These are phyloP conservation scores for Actenoides hombroni DNA, from an alignment of 2,113 vertebrate species.

Conservation along the genomic window DNA sequence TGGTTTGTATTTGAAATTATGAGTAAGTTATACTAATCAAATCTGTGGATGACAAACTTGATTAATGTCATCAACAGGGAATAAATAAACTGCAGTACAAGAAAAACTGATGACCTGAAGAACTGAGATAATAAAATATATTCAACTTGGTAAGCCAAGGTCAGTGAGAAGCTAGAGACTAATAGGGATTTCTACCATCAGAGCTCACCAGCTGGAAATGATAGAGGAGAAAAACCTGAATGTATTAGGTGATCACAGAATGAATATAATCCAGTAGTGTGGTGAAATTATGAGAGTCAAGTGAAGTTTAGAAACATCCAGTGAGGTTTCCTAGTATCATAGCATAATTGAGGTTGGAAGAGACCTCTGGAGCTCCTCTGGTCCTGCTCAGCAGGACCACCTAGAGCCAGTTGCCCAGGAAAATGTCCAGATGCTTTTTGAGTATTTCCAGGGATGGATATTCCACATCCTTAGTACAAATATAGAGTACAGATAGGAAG, in stretches of 20 bases:
- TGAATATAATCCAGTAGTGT: background rate
- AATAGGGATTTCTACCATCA: background rate
- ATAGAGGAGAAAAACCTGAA: background rate
- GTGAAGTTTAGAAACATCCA: background rate
- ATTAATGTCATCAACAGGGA: background rate
- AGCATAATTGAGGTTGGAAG: background rate
- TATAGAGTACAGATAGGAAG: background rate
- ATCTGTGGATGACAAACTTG: background rate
- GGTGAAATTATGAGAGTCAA: background rate
- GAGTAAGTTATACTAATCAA: background rate
- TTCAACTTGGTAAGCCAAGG: background rate
- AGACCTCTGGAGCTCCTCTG: background rate
- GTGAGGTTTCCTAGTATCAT: background rate
- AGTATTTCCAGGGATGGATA: background rate
- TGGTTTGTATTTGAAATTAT: background rate
- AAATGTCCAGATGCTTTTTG: background rate
- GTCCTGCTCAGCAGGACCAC: background rate
- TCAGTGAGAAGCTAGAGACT: background rate
- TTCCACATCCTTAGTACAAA: background rate
- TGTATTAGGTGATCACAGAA: background rate
- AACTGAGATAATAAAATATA: background rate
- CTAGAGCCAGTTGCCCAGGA: background rate
- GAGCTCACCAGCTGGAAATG: background rate
- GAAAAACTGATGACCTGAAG: background rate
- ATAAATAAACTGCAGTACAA: background rate